A percentile compares a stretch with the other conserved stretches of the same genome.
Conservation (phyloP, 2,888 invertebrate species). For the Eremobia ochroleuca region DNA sequence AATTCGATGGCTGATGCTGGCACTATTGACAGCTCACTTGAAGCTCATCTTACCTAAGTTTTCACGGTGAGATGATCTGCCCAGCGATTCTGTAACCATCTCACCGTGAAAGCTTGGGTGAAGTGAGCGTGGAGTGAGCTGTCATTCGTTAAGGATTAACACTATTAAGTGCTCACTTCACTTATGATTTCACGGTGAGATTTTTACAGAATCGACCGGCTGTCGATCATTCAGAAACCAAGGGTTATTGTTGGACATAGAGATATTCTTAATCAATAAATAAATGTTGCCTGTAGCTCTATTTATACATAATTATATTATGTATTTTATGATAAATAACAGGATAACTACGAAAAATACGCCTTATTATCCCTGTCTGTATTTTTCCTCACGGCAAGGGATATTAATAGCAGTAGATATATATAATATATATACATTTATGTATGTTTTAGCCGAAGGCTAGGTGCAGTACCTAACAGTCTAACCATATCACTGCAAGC, state of each 20-base stretch:
- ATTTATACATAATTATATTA: background rate
- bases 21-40: no score
- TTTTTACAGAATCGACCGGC: background rate
- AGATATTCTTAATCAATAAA: background rate
- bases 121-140: no score
- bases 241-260: background rate
- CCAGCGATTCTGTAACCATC: no score
- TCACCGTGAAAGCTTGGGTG: no score
- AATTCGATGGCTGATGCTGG: no score
- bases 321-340: constrained; percentile 19
- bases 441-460: background rate
- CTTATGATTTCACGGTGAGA: no score
- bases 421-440: background rate
- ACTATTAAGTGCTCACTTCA: no score
- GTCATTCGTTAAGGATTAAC: no score
- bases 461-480: background rate
- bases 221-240: background rate
- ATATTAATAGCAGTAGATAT: constrained; percentile 2
- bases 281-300: background rate
- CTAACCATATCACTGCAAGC: background rate
- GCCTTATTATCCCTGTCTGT: background rate
- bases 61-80: no score
- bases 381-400: constrained; percentile 5
- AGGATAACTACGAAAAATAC: constrained; percentile 34
- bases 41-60: no score